phyloP scores from a whole-genome alignment of 2,797 vertebrate genomes.

The Synaphobranchus kaupii region DNA sequence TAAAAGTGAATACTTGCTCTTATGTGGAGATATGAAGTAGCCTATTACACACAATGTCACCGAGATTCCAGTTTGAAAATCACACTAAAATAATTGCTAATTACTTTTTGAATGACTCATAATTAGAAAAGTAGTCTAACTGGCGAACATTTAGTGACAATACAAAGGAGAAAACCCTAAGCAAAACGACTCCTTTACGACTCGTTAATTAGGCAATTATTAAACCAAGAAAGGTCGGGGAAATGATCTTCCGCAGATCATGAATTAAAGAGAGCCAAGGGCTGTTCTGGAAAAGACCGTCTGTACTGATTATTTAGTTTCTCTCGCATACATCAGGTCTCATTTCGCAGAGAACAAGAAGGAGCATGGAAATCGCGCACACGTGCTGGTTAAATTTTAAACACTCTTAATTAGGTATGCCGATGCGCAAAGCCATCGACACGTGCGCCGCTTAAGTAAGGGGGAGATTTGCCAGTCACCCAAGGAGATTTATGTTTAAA shows the following conservation, averaged over 20 bases:
- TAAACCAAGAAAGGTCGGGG: neutral
- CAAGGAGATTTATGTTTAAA: conserved; percentile 57
- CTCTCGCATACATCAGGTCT: neutral
- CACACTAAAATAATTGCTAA: conserved; percentile 3
- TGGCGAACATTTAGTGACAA: neutral
- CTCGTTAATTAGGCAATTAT: conserved; percentile 14
- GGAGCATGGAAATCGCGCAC: neutral
- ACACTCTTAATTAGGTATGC: neutral
- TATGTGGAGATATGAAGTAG: neutral
- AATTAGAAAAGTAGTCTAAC: conserved; percentile 7
- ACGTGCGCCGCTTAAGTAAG: conserved; percentile 46
- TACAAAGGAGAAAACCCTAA: neutral
- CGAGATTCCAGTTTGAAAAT: neutral
- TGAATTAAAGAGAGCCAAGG: neutral
- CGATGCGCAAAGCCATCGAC: neutral
- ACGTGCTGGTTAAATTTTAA: neutral
- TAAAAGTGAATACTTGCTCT: neutral
- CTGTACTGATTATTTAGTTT: neutral
- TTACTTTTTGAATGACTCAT: conserved; percentile 6
- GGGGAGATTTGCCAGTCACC: conserved; percentile 36
- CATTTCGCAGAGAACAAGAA: neutral
- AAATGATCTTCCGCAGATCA: conserved; percentile 5
- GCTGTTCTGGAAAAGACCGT: neutral
- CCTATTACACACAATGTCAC: neutral
- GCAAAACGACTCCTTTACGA: neutral